Evolutionary conservation across 2,888 invertebrate genomes (phyloP).

Genomic region (Scaptomyza reducta): DNA sequence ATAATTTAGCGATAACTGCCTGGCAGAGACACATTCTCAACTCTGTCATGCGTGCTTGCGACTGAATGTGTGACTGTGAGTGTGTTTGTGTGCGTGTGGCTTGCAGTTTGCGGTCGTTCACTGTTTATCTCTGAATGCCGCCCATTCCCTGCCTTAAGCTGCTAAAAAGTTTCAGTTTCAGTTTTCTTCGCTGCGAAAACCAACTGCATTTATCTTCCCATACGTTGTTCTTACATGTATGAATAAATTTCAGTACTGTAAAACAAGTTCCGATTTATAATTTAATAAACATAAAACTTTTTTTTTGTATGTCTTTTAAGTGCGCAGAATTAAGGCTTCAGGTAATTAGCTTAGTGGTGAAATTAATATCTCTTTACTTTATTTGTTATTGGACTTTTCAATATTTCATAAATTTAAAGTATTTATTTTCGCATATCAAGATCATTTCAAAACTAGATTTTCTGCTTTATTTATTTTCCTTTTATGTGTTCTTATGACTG

Average conservation of each 20-base stretch:
- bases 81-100: conserved; percentile 33
- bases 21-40: conserved; percentile 42
- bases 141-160: conserved; percentile 3
- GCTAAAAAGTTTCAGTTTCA: conserved; percentile 17
- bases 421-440: background rate
- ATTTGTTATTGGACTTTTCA: no score
- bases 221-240: background rate
- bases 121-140: conserved; percentile 46
- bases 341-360: no score
- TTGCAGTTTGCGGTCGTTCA: conserved; percentile 54
- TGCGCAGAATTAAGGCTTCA: no score
- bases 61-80: conserved; percentile 16
- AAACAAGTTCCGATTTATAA: background rate
- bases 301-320: no score
- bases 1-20: conserved; percentile 59
- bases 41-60: conserved; percentile 7
- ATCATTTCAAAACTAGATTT: background rate
- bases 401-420: no score
- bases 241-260: background rate
- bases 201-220: conserved; percentile 6
- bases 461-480: background rate
- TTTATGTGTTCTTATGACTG: background rate
- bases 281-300: no score
- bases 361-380: no score
- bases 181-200: conserved; percentile 7